Percentiles rank a stretch among this genome's conserved stretches.
These are phyloP conservation scores for Linurgus olivaceus DNA, from an alignment of 2,797 vertebrate species.

Conservation along the genomic window DNA sequence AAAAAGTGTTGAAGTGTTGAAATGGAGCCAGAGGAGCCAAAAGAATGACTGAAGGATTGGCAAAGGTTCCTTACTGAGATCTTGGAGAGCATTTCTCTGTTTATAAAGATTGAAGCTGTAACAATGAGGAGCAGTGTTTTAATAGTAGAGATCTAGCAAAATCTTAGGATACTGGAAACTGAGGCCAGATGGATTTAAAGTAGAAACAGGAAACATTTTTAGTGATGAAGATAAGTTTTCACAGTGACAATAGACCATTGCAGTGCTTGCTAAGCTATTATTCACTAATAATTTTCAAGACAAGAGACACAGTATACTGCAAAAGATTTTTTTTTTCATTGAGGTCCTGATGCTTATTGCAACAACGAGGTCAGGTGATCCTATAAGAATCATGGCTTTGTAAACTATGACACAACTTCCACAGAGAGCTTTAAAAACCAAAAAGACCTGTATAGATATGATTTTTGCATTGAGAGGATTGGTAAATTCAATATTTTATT, in stretches of 20 bases:
- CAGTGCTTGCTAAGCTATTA: not conserved
- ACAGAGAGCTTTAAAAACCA: not conserved
- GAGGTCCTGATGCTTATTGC: not conserved
- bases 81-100: not conserved
- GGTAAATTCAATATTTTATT: not conserved
- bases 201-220: not conserved
- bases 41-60: not conserved
- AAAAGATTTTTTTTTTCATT: not conserved
- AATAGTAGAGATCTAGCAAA: not conserved
- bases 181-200: not conserved
- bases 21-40: not conserved
- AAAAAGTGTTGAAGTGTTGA: conserved; percentile 7
- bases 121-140: not conserved
- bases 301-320: not conserved
- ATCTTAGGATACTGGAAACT: not conserved
- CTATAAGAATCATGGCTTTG: not conserved
- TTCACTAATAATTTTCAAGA: not conserved
- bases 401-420: not conserved
- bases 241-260: not conserved
- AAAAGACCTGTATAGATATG: not conserved
- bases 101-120: not conserved
- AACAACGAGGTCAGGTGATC: not conserved
- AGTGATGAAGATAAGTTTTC: not conserved
- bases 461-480: not conserved
- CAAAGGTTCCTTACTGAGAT: not conserved